Evolutionary conservation across 1,140 invertebrate genomes (phyloP), one percentile per base, ranked within the genome.

Genomic region (Cyphomyrmex costatus): DNA sequence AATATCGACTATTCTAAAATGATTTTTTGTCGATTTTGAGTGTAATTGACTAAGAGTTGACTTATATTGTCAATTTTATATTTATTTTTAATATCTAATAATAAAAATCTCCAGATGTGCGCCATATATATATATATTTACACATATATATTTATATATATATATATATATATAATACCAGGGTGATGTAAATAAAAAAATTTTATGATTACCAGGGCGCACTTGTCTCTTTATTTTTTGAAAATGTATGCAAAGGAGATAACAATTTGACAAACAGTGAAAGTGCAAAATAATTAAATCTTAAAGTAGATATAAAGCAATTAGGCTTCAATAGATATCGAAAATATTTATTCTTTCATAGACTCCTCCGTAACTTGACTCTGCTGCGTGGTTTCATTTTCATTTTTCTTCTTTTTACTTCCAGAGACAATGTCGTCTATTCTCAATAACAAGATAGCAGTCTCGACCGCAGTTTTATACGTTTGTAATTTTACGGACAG

Each of bases 361-460:
- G 94, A 94, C 86, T 95, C 93, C 93, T 96, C 92, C 91, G 95
- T 94, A 30, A 94, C 91, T 90, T 95, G 93, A 33, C 92, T 90
- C 42, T 94, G 93, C 53, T 92, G 92, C 0, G 92, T 89, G 21
- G 92, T 92, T 14, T 94, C 92, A 19, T 96, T 95, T 74, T 96
- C 96, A 82, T 96, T 96, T 78, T 96, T 95, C 93, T 97, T 97
- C 95, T 99, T 99, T 96, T 99, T 99, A 27, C 97, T 98, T 60
- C 99, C 99, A 4, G 99, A 99, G 0, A 99, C 99, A 93, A 99
- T 99, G 93, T 99, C 99, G 95, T 99, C 99, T 93, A 99, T 99
- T 93, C 99, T 96, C 84, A 99, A 95, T 42, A 99, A 95, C 49
- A 99, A 95, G 92, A 99, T 99, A 16, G 99, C 98, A 61, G 99